phyloP scores from a whole-genome alignment of 2,113 vertebrate species.

The Pseudopodoces humilis region DNA sequence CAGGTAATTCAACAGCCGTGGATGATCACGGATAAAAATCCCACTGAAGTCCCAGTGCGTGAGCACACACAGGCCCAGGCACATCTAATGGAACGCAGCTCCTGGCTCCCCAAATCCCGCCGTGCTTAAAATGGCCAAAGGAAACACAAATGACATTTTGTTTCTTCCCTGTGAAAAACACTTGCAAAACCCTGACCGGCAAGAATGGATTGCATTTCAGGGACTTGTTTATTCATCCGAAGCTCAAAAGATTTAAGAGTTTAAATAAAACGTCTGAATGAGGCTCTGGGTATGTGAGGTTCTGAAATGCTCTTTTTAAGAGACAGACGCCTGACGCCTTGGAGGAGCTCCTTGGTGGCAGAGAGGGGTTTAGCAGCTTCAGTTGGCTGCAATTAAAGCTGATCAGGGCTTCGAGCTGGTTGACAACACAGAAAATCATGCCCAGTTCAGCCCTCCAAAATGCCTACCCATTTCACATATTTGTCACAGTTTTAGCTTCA shows the following conservation, averaged over 20 bases:
- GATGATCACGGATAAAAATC: background rate
- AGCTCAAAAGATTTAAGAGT: constrained; percentile 65
- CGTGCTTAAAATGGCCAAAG: background rate
- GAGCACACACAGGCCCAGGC: background rate
- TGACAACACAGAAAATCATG: constrained; percentile 35
- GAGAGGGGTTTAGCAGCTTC: constrained; percentile 61
- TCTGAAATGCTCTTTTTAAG: constrained; percentile 57
- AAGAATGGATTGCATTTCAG: constrained; percentile 56
- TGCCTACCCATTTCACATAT: background rate
- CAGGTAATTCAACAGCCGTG: background rate
- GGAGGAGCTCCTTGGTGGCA: constrained; percentile 30
- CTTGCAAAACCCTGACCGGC: constrained; percentile 48
- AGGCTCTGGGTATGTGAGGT: constrained; percentile 1
- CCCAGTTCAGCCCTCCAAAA: background rate
- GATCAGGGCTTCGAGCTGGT: constrained; percentile 52
- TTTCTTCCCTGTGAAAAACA: constrained; percentile 24
- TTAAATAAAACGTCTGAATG: constrained; percentile 58
- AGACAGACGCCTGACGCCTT: constrained; percentile 66
- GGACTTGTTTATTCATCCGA: constrained; percentile 10
- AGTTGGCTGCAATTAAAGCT: constrained; percentile 27
- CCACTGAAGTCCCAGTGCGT: fast-evolving
- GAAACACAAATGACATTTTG: constrained; percentile 40
- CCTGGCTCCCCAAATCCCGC: background rate
- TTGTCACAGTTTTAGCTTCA: constrained; percentile 70
- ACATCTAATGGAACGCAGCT: fast-evolving